Percentiles rank a stretch among this genome's conserved stretches.
Evolutionary conservation across 2,888 invertebrate genomes (phyloP).

Genomic region (Drosophila siamana): DNA sequence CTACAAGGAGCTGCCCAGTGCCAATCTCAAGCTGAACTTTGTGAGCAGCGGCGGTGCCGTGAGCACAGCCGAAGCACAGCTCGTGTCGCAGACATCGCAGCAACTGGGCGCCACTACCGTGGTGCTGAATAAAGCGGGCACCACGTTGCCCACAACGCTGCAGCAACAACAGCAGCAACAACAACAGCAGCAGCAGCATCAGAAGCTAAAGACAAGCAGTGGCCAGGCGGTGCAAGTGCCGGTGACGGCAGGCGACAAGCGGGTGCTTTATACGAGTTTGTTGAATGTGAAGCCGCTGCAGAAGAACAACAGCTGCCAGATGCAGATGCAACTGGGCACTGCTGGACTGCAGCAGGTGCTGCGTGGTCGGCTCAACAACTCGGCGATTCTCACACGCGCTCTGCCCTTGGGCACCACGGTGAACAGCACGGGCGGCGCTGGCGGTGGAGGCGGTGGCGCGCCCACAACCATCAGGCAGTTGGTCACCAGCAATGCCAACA

Average conservation of each 20-base stretch:
- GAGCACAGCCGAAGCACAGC: constrained; percentile 52
- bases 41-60: constrained; percentile 71
- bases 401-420: constrained; percentile 78
- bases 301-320: constrained; percentile 84
- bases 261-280: constrained; percentile 84
- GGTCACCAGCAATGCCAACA: constrained; percentile 70
- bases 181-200: constrained; percentile 66
- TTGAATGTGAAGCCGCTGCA: constrained; percentile 83
- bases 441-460: constrained; percentile 25
- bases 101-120: constrained; percentile 74
- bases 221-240: constrained; percentile 56
- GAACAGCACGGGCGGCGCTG: constrained; percentile 60
- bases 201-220: constrained; percentile 75
- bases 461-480: constrained; percentile 65
- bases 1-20: constrained; percentile 82
- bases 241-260: constrained; percentile 70
- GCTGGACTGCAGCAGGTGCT: constrained; percentile 81
- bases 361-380: constrained; percentile 81
- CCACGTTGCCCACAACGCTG: constrained; percentile 48
- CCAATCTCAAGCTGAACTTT: constrained; percentile 85
- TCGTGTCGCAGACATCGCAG: constrained; percentile 67
- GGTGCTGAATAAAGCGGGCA: constrained; percentile 73
- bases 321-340: constrained; percentile 83
- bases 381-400: constrained; percentile 80
- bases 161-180: constrained; percentile 67